These are phyloP conservation scores for Epiblema foenella DNA, from an alignment of 2,888 invertebrate species.

Conservation along the genomic window DNA sequence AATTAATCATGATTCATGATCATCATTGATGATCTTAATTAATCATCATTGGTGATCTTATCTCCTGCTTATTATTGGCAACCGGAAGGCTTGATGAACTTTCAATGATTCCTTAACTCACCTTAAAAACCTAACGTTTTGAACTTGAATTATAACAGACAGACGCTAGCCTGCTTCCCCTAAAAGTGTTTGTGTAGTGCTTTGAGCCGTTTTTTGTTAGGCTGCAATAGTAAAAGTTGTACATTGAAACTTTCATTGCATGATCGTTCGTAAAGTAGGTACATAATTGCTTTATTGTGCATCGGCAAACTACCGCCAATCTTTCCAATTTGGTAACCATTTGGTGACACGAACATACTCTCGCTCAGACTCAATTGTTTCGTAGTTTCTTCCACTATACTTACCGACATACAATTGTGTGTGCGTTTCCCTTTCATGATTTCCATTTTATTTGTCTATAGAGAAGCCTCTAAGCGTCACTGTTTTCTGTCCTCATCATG, in stretches of 20 bases:
- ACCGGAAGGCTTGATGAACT: neutral
- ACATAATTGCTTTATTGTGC: conserved; percentile 37
- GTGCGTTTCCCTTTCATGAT: conserved; percentile 29
- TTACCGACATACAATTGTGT: conserved; percentile 9
- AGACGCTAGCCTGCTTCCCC: neutral
- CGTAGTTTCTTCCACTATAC: conserved; percentile 6
- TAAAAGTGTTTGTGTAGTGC: neutral
- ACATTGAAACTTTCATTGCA: conserved; percentile 4
- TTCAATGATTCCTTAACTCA: neutral
- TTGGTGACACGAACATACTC: conserved; percentile 15
- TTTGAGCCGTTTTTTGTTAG: neutral
- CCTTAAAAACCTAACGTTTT: too few relatives aligned
- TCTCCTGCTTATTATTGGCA: neutral
- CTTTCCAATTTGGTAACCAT: conserved; percentile 22
- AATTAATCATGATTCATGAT: neutral
- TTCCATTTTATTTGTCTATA: conserved; percentile 12
- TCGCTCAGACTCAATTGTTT: conserved; percentile 28
- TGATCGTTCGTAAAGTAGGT: conserved; percentile 16
- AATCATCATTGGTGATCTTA: neutral
- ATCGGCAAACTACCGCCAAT: conserved; percentile 12
- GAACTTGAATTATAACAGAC: neutral
- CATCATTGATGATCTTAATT: too few relatives aligned
- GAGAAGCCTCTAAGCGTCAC: neutral
- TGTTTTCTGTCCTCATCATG: neutral
- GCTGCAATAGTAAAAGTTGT: conserved; percentile 14